Percentiles rank a stretch among this genome's conserved stretches.
These are phyloP conservation scores for Zaprionus ornatus DNA, from an alignment of 1,140 invertebrate genomes.

Conservation along the genomic window DNA sequence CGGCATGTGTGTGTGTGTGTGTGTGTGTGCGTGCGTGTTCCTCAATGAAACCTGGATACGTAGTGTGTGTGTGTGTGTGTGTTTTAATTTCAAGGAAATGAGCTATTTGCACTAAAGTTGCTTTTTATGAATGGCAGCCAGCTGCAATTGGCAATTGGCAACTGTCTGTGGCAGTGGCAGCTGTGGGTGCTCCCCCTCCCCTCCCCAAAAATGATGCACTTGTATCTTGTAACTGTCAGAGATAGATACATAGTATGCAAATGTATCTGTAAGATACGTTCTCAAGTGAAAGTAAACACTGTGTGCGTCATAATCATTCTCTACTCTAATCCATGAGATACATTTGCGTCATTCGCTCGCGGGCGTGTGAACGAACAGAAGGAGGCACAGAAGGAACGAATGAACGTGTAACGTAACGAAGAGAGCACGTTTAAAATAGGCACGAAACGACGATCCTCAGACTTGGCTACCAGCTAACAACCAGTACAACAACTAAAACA, in stretches of 20 bases:
- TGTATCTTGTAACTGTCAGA: not conserved
- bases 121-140: constrained; percentile 51
- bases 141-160: constrained; percentile 13
- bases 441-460: constrained; percentile 24
- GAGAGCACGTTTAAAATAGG: constrained; percentile 35
- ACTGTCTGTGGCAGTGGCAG: constrained; percentile 6
- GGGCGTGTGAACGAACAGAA: constrained; percentile 63
- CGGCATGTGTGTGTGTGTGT: constrained; percentile 11
- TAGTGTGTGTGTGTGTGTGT: constrained; percentile 20
- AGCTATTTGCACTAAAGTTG: constrained; percentile 66
- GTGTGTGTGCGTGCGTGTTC: constrained; percentile 2
- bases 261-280: constrained; percentile 15
- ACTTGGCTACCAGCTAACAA: constrained; percentile 43
- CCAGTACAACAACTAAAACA: constrained; percentile 21
- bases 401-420: not conserved
- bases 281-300: constrained; percentile 25
- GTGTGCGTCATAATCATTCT: constrained; percentile 27
- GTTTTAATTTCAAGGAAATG: constrained; percentile 69
- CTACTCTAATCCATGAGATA: constrained; percentile 31
- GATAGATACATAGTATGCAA: not conserved
- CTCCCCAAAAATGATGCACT: too few relatives aligned
- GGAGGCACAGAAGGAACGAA: constrained; percentile 6
- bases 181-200: constrained; percentile 43
- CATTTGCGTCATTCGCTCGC: constrained; percentile 40
- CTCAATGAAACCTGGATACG: constrained; percentile 47